Evolutionary conservation across 2,888 invertebrate genomes (phyloP).

Genomic region (Palloptera scutellata): DNA sequence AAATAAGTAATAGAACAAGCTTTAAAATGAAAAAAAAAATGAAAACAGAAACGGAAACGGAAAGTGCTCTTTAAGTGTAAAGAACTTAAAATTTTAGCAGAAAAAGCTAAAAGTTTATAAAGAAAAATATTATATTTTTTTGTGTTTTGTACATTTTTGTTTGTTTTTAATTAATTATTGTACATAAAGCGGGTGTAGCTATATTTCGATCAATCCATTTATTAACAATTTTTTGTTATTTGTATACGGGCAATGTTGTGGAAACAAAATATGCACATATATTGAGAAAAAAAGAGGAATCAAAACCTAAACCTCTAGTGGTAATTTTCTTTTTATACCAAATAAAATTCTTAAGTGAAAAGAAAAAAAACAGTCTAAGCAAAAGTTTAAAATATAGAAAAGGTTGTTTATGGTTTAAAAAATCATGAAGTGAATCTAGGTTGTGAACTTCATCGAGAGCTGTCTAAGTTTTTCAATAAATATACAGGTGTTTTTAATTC

Average conservation of each 20-base stretch:
- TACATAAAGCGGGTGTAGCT: constrained; percentile 39
- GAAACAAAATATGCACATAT: background rate
- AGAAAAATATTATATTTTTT: background rate
- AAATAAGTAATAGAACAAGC: constrained; percentile 26
- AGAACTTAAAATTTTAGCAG: constrained; percentile 2
- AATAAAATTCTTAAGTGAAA: too few relatives aligned
- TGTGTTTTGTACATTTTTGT: background rate
- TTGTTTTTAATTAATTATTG: background rate
- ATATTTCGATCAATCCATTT: constrained; percentile 1
- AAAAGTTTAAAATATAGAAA: background rate
- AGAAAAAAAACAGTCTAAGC: too few relatives aligned
- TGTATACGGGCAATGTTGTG: constrained; percentile 53
- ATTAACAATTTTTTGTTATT: constrained; percentile 53
- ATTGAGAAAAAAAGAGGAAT: too few relatives aligned
- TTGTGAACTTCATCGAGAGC: too few relatives aligned
- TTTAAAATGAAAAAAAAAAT: constrained; percentile 19
- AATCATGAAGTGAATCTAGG: too few relatives aligned
- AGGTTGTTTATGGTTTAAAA: too few relatives aligned
- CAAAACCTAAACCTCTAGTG: too few relatives aligned
- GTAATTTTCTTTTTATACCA: too few relatives aligned
- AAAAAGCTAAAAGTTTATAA: background rate
- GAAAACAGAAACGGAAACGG: background rate
- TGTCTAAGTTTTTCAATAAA: too few relatives aligned
- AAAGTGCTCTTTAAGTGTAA: background rate
- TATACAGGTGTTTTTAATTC: too few relatives aligned